Evolutionary conservation across 2,113 vertebrate species (phyloP).

Genomic region (Carassius auratus): DNA sequence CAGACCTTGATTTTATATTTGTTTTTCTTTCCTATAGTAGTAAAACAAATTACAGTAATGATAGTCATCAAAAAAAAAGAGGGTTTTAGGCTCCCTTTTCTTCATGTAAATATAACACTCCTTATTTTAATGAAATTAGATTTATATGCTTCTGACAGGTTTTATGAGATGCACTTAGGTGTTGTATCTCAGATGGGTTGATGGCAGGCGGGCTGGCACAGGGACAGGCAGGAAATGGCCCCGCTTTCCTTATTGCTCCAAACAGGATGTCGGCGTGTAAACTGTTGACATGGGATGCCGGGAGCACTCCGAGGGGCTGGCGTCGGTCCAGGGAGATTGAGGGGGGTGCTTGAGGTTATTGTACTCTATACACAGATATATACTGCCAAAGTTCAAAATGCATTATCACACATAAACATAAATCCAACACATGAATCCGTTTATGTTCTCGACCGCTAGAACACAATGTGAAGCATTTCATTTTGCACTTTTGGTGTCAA

Average conservation of each 20-base stretch:
- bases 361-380: not conserved
- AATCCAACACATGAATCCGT: not conserved
- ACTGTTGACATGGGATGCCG: slow-evolving; percentile 78
- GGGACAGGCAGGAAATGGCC: slow-evolving; percentile 73
- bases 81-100: too few species aligned
- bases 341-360: not conserved
- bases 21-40: too few species aligned
- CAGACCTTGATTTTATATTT: not conserved
- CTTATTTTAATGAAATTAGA: not conserved
- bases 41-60: too few species aligned
- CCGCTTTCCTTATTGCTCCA: slow-evolving; percentile 80
- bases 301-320: slow-evolving; percentile 67
- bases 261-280: slow-evolving; percentile 82
- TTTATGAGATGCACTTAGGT: not conserved
- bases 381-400: not conserved
- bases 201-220: slow-evolving; percentile 57
- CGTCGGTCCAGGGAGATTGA: slow-evolving; percentile 59
- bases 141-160: not conserved
- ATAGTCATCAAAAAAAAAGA: not conserved
- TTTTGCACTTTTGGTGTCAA: slow-evolving; percentile 12
- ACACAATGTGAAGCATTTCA: not conserved
- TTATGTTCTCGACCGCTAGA: not conserved
- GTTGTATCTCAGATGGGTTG: not conserved
- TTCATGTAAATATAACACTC: too few species aligned
- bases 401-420: not conserved